Evolutionary conservation across 1,140 invertebrate species (phyloP), one percentile per base, ranked within the genome.

Genomic region (Tribolium madens): DNA sequence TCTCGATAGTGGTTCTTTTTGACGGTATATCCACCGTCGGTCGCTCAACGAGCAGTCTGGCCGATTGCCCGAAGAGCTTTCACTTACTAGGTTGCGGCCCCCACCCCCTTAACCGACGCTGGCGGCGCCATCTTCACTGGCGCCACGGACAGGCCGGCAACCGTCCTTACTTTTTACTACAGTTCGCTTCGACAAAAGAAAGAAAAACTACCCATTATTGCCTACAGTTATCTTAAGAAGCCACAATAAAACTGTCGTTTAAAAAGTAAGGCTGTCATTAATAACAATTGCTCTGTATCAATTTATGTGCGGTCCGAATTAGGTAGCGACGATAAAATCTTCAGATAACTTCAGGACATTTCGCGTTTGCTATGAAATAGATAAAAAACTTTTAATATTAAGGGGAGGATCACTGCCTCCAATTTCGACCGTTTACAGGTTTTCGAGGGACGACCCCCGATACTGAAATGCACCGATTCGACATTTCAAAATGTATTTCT

Each of bases 161-260:
- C 78, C 81, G 81, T 83, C 78, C 82, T 83, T 82, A 83, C 82
- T 84, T 84, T 84, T 84, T 84, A 84, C 82, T 82, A 79, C 83
- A 77, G 81, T 79, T 78, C 78, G 69, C 64, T 74, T 75, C 77
- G 76, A 78, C 80, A 81, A 81, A 81, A 78, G 82, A 82, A 81
- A 83, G 82, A 83, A 83, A 84, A 84, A 82, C 83, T 81, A 81
- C 83, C 84, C 84, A 84, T 84, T 84, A 84, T 84, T 84, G 84
- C 84, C 84, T 84, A 84, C 84, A 81, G 84, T 84, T 84, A 84
- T 84, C 84, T 84, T 84, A 84, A 84, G 83, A 81, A 84, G 83
- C 80, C 81, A 81, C 84, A 84, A 84, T 84, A 84, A 84, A 84
- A 84, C 80, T 84, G 82, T 83, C 84, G 82, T 84, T 84, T 83